Evolutionary conservation across 2,113 vertebrate genomes (phyloP), one percentile per base, ranked within the genome.

Genomic region (Pseudorhombus dupliciocellatus): DNA sequence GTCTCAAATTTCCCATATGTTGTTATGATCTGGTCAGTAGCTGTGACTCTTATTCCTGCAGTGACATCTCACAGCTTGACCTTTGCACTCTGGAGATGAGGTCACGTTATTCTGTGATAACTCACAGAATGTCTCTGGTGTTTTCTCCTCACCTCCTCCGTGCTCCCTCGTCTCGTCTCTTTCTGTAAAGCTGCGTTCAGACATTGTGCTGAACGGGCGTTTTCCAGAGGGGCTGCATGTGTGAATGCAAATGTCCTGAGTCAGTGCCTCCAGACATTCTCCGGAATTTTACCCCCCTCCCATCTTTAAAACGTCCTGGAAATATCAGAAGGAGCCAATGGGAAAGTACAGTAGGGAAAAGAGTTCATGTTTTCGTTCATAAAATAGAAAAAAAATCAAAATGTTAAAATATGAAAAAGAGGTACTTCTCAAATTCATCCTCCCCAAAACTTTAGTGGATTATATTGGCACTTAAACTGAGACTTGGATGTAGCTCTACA

Each of bases 401-500:
- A 34, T 34, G 3, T 34, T 10, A 37, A 37, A 11, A 37, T 37
- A 37, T 37, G 10, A 10, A 37, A 37, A 37, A 37, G 34, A 37
- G 34, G 34, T 12, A 37, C 34, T 12, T 37, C 11, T 11, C 2
- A 1, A 37, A 12, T 37, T 11, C 34, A 37, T 37, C 34, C 12
- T 37, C 10, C 34, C 34, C 34, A 37, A 37, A 3, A 37, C 34
- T 51, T n/a, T 20, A 34, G 16, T 2, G 24, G 3, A 4, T 52
- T 52, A 24, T 25, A 70, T 46, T 90, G 68, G 88, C 21, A 81
- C 40, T 4, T 5, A 4, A 42, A 42, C 1, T 4, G 14, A 42
- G 12, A 4, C 14, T 16, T 42, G 11, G 40, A 42, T 42, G 4
- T 42, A 42, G 14, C 10, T 34, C 89, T 88, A 89, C 28, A 21